These are phyloP conservation scores for Morpho helenor DNA, from an alignment of 2,888 invertebrate genomes.

Conservation along the genomic window DNA sequence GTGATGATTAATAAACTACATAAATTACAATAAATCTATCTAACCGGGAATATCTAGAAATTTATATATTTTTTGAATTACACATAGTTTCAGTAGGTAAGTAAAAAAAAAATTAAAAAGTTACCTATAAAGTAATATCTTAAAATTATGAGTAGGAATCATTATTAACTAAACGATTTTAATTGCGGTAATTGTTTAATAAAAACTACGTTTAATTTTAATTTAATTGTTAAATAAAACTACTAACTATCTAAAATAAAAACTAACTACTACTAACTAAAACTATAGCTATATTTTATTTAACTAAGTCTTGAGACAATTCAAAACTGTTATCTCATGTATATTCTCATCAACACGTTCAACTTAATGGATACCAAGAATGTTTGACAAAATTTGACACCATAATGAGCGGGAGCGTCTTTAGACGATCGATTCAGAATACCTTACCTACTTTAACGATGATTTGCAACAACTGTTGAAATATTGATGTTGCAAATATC, in stretches of 20 bases:
- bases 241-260: background rate
- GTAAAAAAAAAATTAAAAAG: background rate
- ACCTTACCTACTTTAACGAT: background rate
- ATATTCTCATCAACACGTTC: constrained; percentile 3
- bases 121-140: background rate
- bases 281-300: background rate
- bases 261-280: too few species aligned
- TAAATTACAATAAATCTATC: background rate
- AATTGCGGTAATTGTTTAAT: background rate
- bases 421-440: background rate
- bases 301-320: background rate
- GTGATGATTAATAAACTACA: background rate
- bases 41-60: background rate
- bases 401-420: constrained; percentile 50
- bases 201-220: background rate
- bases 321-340: constrained; percentile 24
- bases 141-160: background rate
- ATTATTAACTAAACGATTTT: background rate
- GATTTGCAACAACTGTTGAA: too few species aligned
- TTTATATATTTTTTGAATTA: background rate
- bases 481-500: too few species aligned
- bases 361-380: constrained; percentile 56
- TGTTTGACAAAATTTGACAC: constrained; percentile 70
- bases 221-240: background rate
- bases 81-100: background rate